Conservation (phyloP, 2,113 vertebrate species). For the Gyps fulvus region DNA sequence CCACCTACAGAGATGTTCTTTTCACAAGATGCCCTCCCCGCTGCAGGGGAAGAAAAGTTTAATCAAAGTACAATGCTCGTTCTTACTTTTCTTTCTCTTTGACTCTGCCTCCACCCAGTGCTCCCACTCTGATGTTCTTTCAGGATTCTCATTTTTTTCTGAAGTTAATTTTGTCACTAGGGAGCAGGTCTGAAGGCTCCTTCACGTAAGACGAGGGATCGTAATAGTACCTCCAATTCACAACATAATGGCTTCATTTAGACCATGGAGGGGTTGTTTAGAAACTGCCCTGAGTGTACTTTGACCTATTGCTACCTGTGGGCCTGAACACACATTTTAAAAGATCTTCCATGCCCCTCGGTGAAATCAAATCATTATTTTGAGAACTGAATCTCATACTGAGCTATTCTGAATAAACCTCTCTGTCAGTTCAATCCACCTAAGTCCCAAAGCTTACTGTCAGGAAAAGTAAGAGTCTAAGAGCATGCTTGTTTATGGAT, state of each 20-base stretch:
- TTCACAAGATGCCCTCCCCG: background rate
- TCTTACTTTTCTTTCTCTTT: constrained; percentile 24
- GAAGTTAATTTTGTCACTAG: constrained; percentile 10
- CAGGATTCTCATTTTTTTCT: background rate
- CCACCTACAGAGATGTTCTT: constrained; percentile 47
- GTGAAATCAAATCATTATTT: constrained; percentile 36
- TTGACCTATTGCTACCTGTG: background rate
- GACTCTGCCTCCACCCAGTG: background rate
- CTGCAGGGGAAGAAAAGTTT: constrained; percentile 39
- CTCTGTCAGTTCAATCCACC: background rate
- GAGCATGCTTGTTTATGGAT: background rate
- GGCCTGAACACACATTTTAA: background rate
- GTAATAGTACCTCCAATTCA: background rate
- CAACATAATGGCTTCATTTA: background rate
- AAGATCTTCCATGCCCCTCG: background rate
- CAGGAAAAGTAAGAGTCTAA: background rate
- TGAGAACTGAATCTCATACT: background rate
- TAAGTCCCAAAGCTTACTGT: background rate
- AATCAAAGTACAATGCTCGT: background rate
- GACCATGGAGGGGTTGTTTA: background rate
- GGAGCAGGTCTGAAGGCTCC: background rate
- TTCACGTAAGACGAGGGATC: background rate
- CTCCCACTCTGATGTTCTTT: background rate
- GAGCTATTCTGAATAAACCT: constrained; percentile 2
- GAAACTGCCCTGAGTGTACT: background rate